These are phyloP conservation scores for Heteropelma amictum DNA, from an alignment of 2,888 invertebrate species.

Conservation along the genomic window DNA sequence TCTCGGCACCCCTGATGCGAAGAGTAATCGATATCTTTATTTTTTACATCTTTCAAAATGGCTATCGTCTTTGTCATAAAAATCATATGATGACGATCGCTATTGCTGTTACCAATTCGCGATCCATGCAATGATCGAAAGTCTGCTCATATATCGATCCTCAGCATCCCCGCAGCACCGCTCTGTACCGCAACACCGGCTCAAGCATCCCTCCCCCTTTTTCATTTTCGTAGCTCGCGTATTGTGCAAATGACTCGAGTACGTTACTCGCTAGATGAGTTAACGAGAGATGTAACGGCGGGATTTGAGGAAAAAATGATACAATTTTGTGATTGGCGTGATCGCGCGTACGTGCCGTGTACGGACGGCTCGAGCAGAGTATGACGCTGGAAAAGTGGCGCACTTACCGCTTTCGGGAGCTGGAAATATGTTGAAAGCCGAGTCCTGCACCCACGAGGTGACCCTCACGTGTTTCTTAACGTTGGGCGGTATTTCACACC, in stretches of 20 bases:
- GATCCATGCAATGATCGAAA: too few relatives aligned
- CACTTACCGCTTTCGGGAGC: conserved; percentile 84
- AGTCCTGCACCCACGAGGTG: conserved; percentile 94
- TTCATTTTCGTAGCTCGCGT: not conserved
- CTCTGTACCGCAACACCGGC: not conserved
- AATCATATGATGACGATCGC: too few relatives aligned
- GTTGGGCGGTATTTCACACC: conserved; percentile 93
- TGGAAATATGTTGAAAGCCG: conserved; percentile 88
- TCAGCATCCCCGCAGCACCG: not conserved
- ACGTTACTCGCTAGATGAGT: too few relatives aligned
- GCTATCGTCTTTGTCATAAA: not conserved
- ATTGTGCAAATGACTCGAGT: conserved; percentile 48
- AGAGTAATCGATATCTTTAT: too few relatives aligned
- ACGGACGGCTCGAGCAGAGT: not conserved
- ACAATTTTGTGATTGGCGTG: not conserved
- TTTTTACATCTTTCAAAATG: too few relatives aligned
- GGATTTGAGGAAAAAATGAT: too few relatives aligned
- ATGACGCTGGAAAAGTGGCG: conserved; percentile 7
- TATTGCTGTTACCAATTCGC: too few relatives aligned
- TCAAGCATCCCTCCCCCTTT: not conserved
- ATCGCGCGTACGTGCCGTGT: not conserved
- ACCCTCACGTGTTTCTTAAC: conserved; percentile 92
- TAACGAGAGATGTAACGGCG: too few relatives aligned
- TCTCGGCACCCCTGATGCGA: too few relatives aligned
- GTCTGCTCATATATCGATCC: too few relatives aligned